A percentile compares a stretch with the other conserved stretches of the same genome.
Conservation (phyloP, 1,140 invertebrate genomes). For the Trachymyrmex cornetzi region DNA sequence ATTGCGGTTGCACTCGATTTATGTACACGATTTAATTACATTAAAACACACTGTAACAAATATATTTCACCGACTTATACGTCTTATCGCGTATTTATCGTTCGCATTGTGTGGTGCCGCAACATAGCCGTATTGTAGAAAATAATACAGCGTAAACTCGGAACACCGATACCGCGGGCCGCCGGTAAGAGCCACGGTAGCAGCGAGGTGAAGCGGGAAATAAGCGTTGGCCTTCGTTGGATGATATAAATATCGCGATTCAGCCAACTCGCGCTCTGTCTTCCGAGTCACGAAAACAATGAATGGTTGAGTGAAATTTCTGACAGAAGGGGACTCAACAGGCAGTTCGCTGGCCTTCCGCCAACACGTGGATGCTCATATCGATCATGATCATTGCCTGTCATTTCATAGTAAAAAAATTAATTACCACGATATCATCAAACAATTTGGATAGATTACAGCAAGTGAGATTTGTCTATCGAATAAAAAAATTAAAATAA, state of each 20-base stretch:
- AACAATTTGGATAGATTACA: not conserved
- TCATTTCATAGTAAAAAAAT: constrained; percentile 3
- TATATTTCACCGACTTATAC: constrained; percentile 37
- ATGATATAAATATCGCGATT: constrained; percentile 61
- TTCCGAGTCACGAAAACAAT: constrained; percentile 50
- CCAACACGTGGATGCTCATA: constrained; percentile 52
- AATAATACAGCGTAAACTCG: constrained; percentile 48
- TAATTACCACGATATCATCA: not conserved
- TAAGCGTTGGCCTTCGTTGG: constrained; percentile 51
- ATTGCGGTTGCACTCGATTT: not conserved
- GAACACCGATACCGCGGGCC: constrained; percentile 39
- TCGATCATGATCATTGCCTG: not conserved
- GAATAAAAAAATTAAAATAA: not conserved
- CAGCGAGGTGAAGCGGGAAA: constrained; percentile 51
- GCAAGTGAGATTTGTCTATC: not conserved
- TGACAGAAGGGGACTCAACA: constrained; percentile 57
- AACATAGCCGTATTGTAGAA: constrained; percentile 51
- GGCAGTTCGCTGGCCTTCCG: constrained; percentile 68
- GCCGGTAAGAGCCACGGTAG: constrained; percentile 28
- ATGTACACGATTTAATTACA: constrained; percentile 35
- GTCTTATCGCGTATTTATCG: constrained; percentile 46
- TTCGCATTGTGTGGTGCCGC: constrained; percentile 38
- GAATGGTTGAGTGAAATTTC: constrained; percentile 17
- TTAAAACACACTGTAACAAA: constrained; percentile 41
- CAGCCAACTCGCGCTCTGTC: constrained; percentile 30